Percentiles rank a stretch among this genome's conserved stretches.
phyloP scores from a whole-genome alignment of 2,797 vertebrate species.

The Sciurus vulgaris region DNA sequence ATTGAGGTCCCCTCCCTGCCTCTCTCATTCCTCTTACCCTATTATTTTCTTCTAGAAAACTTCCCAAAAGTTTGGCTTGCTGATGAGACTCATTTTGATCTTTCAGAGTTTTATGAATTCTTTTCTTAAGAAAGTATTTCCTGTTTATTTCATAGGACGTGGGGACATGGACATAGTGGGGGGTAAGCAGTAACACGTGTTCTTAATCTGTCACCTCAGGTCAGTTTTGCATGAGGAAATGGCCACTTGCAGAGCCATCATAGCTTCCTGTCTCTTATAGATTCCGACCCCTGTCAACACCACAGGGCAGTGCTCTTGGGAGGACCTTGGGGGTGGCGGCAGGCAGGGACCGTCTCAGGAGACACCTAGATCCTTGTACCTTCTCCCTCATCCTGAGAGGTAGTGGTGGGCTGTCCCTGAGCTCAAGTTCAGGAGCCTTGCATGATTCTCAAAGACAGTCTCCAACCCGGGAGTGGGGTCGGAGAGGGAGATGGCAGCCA shows the following conservation, averaged over 20 bases:
- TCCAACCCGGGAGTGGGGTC: background rate
- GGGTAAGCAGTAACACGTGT: background rate
- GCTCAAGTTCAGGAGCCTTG: background rate
- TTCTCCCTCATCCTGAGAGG: background rate
- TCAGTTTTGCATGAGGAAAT: background rate
- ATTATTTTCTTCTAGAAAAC: background rate
- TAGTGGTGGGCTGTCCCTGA: rapidly evolving
- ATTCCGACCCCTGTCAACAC: too few relatives aligned
- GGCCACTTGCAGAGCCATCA: background rate
- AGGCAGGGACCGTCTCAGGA: background rate
- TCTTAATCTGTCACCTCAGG: background rate
- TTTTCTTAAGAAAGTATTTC: background rate
- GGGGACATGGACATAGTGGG: background rate
- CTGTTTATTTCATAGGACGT: background rate
- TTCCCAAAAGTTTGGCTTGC: background rate
- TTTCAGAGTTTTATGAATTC: background rate
- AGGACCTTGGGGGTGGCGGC: background rate
- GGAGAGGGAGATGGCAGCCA: background rate
- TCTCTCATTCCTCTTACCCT: background rate
- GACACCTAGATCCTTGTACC: background rate
- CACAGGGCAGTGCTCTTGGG: background rate
- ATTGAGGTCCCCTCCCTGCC: background rate
- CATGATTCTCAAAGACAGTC: background rate
- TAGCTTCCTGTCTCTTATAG: background rate
- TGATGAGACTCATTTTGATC: background rate